Evolutionary conservation across 30 jellyfish, hydroid and myxozoan genomes (phyloP).

Genomic region (Pseudorhiza aurosa): DNA sequence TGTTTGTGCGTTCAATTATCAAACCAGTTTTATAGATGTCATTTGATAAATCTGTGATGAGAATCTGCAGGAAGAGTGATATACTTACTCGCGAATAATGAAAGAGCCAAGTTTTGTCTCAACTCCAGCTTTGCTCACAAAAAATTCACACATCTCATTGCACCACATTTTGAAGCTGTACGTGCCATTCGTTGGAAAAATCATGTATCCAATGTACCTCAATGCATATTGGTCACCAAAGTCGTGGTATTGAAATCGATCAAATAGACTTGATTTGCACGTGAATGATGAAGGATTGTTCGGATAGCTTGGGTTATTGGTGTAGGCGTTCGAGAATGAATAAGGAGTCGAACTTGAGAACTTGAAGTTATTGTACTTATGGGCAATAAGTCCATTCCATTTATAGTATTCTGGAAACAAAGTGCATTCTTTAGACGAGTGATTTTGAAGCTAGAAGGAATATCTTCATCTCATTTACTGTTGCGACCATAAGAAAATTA

Average conservation of each 20-base stretch:
- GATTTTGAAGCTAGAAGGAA: too few relatives aligned
- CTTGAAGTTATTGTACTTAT: slow-evolving; percentile 3
- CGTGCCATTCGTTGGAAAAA: neutral
- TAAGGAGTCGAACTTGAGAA: neutral
- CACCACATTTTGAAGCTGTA: slow-evolving; percentile 20
- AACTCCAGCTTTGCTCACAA: neutral
- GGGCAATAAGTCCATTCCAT: slow-evolving; percentile 18
- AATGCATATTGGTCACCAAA: slow-evolving; percentile 14
- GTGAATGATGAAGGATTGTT: neutral
- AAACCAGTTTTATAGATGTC: too few relatives aligned
- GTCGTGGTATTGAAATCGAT: neutral
- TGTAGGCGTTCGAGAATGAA: neutral
- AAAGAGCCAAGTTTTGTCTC: slow-evolving; percentile 3
- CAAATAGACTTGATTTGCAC: slow-evolving; percentile 20
- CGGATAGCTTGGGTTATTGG: slow-evolving; percentile 17
- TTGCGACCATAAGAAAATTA: too few relatives aligned
- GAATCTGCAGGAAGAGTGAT: too few relatives aligned
- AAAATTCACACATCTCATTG: slow-evolving; percentile 26
- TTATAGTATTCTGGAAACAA: neutral
- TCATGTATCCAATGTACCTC: slow-evolving; percentile 29
- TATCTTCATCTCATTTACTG: too few relatives aligned
- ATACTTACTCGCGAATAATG: too few relatives aligned
- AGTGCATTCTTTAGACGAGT: too few relatives aligned
- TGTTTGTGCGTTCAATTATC: too few relatives aligned
- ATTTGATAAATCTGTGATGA: too few relatives aligned